A percentile compares a stretch with the other conserved stretches of the same genome.
Evolutionary conservation across 2,113 vertebrate species (phyloP).

Genomic region (Sylvietta virens): DNA sequence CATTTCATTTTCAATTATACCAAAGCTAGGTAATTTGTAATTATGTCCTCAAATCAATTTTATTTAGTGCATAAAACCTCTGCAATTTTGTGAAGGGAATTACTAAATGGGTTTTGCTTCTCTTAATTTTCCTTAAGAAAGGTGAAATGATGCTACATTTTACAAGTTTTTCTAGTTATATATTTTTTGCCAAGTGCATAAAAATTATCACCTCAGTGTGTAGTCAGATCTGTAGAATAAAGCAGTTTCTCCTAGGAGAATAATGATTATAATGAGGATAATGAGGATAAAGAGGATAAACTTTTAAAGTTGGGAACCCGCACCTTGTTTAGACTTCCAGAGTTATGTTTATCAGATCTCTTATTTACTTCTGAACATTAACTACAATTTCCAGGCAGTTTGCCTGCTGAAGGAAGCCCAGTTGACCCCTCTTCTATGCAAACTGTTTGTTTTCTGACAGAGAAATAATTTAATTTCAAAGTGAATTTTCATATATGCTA

Average conservation of each 20-base stretch:
- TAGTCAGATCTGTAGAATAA: neutral
- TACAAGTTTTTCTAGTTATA: neutral
- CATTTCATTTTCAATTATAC: neutral
- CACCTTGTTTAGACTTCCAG: neutral
- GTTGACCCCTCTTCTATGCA: neutral
- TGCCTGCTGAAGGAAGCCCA: neutral
- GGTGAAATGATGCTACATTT: neutral
- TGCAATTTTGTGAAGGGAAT: neutral
- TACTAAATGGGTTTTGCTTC: neutral
- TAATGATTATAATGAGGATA: neutral
- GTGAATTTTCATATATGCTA: neutral
- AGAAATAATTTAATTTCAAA: neutral
- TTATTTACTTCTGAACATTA: conserved; percentile 6
- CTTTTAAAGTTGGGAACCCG: neutral
- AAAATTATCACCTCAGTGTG: neutral
- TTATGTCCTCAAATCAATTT: neutral
- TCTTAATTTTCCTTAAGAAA: neutral
- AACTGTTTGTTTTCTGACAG: neutral
- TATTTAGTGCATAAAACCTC: neutral
- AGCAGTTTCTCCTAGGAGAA: neutral
- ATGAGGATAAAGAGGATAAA: neutral
- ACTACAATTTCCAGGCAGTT: neutral
- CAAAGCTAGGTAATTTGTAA: neutral
- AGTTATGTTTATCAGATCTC: conserved; percentile 9
- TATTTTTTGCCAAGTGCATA: neutral